Base-by-base conservation (phyloP, 2,797 vertebrate species). In the Semotilus atromaculatus region DNA sequence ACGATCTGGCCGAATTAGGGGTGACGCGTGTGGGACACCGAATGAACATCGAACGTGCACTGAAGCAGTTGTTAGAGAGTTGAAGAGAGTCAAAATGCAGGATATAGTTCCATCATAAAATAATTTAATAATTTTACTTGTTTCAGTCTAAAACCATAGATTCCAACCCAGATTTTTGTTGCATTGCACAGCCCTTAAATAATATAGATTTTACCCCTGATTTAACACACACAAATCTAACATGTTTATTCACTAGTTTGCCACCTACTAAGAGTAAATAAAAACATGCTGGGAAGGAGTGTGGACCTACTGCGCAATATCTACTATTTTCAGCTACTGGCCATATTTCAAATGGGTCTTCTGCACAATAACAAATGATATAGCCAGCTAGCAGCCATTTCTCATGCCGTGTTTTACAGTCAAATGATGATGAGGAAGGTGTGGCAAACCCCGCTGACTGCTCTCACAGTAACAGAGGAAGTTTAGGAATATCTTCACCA, bases 1-100 rank as follows among this genome's bases (percentile, higher is more conserved):
- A 99, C 78, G 98, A 99, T 94, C 97, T 97, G 89, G 96, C 99
- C 91, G 98, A 99, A 95, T 93, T 99, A 93, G 98, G 98, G 84
- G 98, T 99, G 92, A 99, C 97, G 71, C 96, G 98, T 43, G 97
- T 99, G 48, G 98, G 98, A 80, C 98, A 99, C 92, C 95, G 98
- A 31, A 99, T 99, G 96, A 99, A 99, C 96, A 99, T 99, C 77
- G 98, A 99, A 93, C 95, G 98, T 85, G 98, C 98, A 3, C 97
- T 99, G 76, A 95, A 97, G 90, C 97, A 97, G 93, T 95, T 99
- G 92, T 94, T 97, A 78, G 97, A 99, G 82, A 97, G 96, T 93
- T 97, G 95, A 96, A 95, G 95, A 85, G 84, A 85, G 53, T 73
- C 36, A 80, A 84, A 82, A 68, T 40, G 58, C 73, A 80, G 26